Percentiles rank a stretch among this genome's conserved stretches.
phyloP scores from a whole-genome alignment of 2,113 vertebrate species.

The Equus przewalskii region DNA sequence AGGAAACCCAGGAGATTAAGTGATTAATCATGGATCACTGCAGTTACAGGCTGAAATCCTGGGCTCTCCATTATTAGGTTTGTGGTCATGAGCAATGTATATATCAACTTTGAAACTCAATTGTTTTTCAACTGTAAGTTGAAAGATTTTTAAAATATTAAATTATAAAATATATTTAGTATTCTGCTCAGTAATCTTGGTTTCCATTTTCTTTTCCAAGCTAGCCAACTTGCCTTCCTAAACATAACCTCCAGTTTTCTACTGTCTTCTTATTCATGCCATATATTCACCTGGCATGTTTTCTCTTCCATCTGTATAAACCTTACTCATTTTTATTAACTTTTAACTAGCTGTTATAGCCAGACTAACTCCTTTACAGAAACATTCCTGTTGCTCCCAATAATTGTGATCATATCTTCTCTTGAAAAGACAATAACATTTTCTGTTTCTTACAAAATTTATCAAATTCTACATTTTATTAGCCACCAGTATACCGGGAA shows the following conservation, averaged over 20 bases:
- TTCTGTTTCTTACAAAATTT: background rate
- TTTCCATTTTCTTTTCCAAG: slow-evolving; percentile 20
- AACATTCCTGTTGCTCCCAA: background rate
- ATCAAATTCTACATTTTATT: background rate
- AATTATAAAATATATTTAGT: background rate
- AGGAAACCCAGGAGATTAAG: background rate
- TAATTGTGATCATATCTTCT: background rate
- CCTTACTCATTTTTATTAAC: background rate
- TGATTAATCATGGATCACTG: background rate
- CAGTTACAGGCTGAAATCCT: background rate
- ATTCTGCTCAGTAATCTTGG: background rate
- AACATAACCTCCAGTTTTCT: background rate
- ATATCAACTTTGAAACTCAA: background rate
- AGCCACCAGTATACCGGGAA: background rate
- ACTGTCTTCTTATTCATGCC: background rate
- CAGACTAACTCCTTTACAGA: background rate
- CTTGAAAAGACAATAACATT: background rate
- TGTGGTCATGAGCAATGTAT: background rate
- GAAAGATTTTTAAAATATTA: background rate
- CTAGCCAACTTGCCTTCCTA: background rate
- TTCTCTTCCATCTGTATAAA: background rate
- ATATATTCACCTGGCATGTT: background rate
- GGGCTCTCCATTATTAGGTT: background rate
- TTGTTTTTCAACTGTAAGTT: background rate
- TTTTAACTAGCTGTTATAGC: background rate